phyloP scores from a whole-genome alignment of 2,113 vertebrate species.

The Proterorhinus semilunaris region DNA sequence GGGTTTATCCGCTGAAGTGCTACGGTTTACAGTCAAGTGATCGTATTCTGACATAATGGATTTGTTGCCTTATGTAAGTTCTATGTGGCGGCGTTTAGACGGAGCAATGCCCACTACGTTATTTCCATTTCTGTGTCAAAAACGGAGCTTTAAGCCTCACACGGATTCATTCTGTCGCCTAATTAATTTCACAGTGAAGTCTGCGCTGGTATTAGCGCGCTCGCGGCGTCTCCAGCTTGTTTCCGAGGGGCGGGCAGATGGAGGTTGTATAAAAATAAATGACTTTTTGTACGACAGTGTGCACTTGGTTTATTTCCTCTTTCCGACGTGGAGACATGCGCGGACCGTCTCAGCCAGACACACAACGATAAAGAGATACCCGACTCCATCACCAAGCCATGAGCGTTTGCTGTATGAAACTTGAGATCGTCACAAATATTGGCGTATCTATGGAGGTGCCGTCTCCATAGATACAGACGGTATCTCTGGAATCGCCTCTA shows the following conservation, averaged over 20 bases:
- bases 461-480: no score
- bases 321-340: not conserved
- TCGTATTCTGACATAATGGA: slow-evolving; percentile 35
- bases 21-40: slow-evolving; percentile 27
- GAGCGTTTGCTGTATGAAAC: no score
- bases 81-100: slow-evolving; percentile 38
- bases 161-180: slow-evolving; percentile 53
- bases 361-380: no score
- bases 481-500: no score
- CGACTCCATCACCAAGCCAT: no score
- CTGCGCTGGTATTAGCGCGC: slow-evolving; percentile 70
- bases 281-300: slow-evolving; percentile 62
- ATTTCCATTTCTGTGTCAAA: slow-evolving; percentile 40
- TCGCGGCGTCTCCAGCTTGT: slow-evolving; percentile 66
- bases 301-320: slow-evolving; percentile 44
- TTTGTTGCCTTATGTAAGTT: slow-evolving; percentile 59
- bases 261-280: slow-evolving; percentile 75
- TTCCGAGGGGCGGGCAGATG: slow-evolving; percentile 58
- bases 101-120: slow-evolving; percentile 47
- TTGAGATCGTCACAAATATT: no score
- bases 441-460: no score
- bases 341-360: no score
- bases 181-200: slow-evolving; percentile 60
- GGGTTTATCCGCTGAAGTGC: slow-evolving; percentile 13
- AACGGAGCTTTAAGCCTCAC: slow-evolving; percentile 48